phyloP scores from a whole-genome alignment of 2,888 invertebrate genomes.

The Choristoneura rosaceana region DNA sequence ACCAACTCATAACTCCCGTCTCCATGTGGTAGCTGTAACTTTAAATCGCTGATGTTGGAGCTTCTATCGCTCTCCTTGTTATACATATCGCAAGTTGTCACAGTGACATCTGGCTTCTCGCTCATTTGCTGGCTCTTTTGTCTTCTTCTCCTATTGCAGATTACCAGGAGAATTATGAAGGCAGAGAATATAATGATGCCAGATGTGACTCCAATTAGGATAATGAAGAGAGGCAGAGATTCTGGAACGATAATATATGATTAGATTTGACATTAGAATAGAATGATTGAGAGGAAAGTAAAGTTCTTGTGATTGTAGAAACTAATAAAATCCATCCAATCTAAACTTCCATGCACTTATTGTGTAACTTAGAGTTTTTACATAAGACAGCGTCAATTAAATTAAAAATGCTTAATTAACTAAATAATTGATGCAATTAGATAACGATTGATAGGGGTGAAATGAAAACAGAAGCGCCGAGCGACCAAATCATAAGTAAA shows the following conservation, averaged over 20 bases:
- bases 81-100: constrained; percentile 78
- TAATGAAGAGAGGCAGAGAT: constrained; percentile 91
- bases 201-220: constrained; percentile 93
- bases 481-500: too few species aligned
- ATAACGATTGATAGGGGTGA: too few species aligned
- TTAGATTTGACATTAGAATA: not conserved
- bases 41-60: constrained; percentile 96
- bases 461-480: too few species aligned
- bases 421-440: too few species aligned
- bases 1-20: constrained; percentile 92
- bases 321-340: too few species aligned
- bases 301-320: not conserved
- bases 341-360: too few species aligned
- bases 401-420: too few species aligned
- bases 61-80: constrained; percentile 93
- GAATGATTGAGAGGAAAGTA: not conserved
- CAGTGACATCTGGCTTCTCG: constrained; percentile 86
- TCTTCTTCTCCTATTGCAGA: constrained; percentile 89
- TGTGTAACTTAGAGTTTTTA: too few species aligned
- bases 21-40: constrained; percentile 93
- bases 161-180: constrained; percentile 91
- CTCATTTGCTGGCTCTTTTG: constrained; percentile 80
- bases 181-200: constrained; percentile 94
- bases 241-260: constrained; percentile 79
- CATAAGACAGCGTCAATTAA: too few species aligned